Conservation (phyloP, 1,140 invertebrate species). For the Hypsibius dujardini region DNA sequence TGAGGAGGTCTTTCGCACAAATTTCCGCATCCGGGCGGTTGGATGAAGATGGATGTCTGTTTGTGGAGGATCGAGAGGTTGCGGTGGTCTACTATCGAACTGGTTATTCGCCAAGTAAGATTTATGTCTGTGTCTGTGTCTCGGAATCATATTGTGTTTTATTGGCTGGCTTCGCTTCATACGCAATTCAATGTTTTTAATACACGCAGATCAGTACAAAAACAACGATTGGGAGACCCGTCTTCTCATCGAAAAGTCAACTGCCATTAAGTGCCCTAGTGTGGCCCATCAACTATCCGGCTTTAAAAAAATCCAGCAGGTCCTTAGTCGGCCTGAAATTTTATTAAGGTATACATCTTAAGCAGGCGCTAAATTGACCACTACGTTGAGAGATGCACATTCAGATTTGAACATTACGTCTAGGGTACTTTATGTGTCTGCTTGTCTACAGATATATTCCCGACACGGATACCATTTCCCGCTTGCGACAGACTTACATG, state of each 20-base stretch:
- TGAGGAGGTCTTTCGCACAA: conserved; percentile 25
- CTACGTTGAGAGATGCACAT: neutral
- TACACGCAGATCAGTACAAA: neutral
- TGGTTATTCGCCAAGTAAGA: conserved; percentile 68
- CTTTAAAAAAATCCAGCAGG: conserved; percentile 49
- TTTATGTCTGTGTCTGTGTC: too few relatives aligned
- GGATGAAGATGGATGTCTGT: conserved; percentile 22
- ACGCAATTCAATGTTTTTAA: too few relatives aligned
- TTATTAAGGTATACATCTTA: conserved; percentile 48
- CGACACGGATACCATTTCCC: neutral
- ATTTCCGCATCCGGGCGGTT: conserved; percentile 20
- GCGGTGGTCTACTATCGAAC: conserved; percentile 80
- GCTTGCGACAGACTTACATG: neutral
- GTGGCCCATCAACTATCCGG: conserved; percentile 53
- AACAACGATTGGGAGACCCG: conserved; percentile 61
- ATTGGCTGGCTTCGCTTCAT: too few relatives aligned
- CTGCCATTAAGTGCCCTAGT: conserved; percentile 83
- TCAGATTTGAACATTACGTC: neutral
- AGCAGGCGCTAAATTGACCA: too few relatives aligned
- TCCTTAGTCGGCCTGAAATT: conserved; percentile 49
- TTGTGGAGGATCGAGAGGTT: conserved; percentile 44
- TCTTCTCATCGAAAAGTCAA: conserved; percentile 62
- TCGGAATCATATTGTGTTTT: too few relatives aligned
- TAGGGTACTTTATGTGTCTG: neutral
- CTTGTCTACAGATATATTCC: neutral